phyloP scores from a whole-genome alignment of 2,113 vertebrate genomes.

The Chloebia gouldiae region DNA sequence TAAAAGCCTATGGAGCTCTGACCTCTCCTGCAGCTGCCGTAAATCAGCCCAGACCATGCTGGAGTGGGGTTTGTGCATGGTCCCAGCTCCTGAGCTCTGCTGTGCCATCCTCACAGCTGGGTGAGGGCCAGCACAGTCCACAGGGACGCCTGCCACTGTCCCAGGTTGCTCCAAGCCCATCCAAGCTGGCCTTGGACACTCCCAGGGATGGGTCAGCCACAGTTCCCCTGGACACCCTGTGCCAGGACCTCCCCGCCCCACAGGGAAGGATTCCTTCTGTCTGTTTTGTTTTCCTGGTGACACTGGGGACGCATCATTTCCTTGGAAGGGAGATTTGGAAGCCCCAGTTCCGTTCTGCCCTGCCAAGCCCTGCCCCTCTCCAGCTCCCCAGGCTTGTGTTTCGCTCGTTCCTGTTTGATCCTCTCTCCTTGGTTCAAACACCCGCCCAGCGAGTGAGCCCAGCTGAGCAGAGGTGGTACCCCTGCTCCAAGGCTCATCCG shows the following conservation, averaged over 20 bases:
- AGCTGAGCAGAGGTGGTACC: neutral
- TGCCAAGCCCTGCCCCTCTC: accelerated
- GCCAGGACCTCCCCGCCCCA: neutral
- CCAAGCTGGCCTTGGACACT: neutral
- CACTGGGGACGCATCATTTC: accelerated
- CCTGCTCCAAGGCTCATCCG: neutral
- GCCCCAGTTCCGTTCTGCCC: neutral
- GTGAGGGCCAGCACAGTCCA: neutral
- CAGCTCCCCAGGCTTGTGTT: accelerated
- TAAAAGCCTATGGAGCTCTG: slow-evolving; percentile 55
- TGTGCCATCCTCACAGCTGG: neutral
- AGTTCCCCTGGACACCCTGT: neutral
- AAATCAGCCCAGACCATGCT: neutral
- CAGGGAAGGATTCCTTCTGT: neutral
- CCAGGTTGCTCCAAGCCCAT: accelerated
- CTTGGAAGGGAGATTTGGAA: neutral
- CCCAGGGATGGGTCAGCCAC: neutral
- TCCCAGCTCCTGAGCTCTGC: neutral
- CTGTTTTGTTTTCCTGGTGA: accelerated
- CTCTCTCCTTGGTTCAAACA: too few relatives aligned
- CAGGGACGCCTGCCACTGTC: neutral
- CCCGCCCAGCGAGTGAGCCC: neutral
- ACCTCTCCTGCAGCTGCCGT: slow-evolving; percentile 45
- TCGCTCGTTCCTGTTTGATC: accelerated
- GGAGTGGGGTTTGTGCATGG: neutral